These are phyloP conservation scores for Phataginus tetradactyla DNA, from an alignment of 2,797 vertebrate species.

Conservation along the genomic window DNA sequence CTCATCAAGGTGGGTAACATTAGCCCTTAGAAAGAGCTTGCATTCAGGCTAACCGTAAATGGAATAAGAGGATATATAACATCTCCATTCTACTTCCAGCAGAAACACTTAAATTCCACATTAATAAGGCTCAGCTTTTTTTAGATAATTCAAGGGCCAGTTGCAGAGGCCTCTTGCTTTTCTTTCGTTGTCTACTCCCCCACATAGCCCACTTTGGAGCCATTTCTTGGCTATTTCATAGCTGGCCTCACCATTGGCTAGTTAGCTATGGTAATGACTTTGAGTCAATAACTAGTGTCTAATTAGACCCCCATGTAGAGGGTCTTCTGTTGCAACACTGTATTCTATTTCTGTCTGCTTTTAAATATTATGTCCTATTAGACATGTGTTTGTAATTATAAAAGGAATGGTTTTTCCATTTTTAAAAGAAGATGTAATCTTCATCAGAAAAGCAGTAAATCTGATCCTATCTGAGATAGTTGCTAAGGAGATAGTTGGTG, in stretches of 20 bases:
- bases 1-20: background rate
- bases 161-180: background rate
- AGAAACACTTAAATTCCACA: constrained; percentile 35
- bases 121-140: background rate
- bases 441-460: background rate
- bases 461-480: constrained; percentile 4
- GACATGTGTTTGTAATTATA: constrained; percentile 18
- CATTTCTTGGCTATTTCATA: constrained; percentile 12
- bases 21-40: constrained; percentile 7
- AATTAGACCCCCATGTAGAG: background rate
- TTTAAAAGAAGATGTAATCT: constrained; percentile 29
- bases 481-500: constrained; percentile 20
- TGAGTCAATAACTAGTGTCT: background rate
- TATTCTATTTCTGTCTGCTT: constrained; percentile 29
- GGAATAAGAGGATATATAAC: background rate
- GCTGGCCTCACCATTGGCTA: background rate
- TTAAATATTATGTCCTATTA: constrained; percentile 18
- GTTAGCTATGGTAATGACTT: background rate
- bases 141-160: background rate
- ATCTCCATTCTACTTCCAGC: background rate
- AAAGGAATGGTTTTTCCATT: background rate
- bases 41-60: background rate
- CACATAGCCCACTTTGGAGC: background rate
- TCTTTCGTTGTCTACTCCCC: background rate
- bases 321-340: background rate